Base-by-base conservation (phyloP, 2,888 invertebrate genomes). In the Allacma fusca region DNA sequence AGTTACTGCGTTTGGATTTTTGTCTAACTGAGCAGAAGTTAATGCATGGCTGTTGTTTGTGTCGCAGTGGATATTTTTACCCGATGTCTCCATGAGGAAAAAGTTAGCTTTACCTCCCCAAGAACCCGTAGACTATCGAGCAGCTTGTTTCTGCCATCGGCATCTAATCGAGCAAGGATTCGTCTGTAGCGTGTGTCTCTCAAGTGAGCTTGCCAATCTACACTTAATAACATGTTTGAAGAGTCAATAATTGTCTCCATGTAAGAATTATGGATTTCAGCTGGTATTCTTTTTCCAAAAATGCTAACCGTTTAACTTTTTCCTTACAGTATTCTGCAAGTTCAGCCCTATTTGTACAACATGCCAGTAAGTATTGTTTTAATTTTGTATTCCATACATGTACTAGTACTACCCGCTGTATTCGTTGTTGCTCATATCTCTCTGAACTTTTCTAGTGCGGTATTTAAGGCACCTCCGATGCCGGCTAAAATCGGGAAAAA, bases 341-440 rank as follows among this genome's bases (percentile, higher is more conserved):
- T 97, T 96, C 88, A 97, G 96, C 86, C 97, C 98, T 0, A 96
- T 98, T 84, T 98, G 98, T 87, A 96, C 97, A 28, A 98, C 97
- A 57, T 98, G 98, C 87, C 96, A 97, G 94, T 95, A 88, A 92
- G 94, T 94, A 0, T 21, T 23, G 7, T 65, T 13, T 5, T 50
- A 16, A 40, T 28, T 19, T 71, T 34, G 23, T 43, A 28, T 50
- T 75, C 57, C 26, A 1, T 72, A 24, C 57, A 28, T 71, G 16
- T 57, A 75, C 21, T 44, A 5, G 1, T 19, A 16, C 28, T 19
- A 23, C 71, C 4, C 24, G 4, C 40, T 44, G 24, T 21, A 43
- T 13, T 13, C 9, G 9, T 4, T 24, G n/a, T 23, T 70, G 28
- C 4, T 44, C 50, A 13, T 62, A 24, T 68, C 80, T 83, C 81